These are phyloP conservation scores for Cherax destructor DNA, from an alignment of 1,140 invertebrate species.

Conservation along the genomic window DNA sequence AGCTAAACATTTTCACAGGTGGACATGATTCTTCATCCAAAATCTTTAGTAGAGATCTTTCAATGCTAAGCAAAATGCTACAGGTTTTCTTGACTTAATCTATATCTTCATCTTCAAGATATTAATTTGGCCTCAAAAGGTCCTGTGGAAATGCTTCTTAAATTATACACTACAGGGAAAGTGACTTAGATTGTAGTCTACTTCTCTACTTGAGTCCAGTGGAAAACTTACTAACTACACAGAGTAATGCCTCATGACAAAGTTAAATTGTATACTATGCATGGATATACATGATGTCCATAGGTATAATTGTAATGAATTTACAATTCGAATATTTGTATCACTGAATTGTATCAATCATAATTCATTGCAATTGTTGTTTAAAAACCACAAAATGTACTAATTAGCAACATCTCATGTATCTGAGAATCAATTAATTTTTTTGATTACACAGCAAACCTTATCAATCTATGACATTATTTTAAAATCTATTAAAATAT, in stretches of 20 bases:
- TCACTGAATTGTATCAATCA: neutral
- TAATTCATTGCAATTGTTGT: constrained; percentile 3
- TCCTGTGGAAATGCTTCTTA: constrained; percentile 64
- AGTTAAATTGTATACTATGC: neutral
- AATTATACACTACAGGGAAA: constrained; percentile 66
- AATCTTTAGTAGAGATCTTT: neutral
- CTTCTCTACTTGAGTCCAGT: constrained; percentile 8
- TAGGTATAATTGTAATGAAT: neutral
- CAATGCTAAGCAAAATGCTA: neutral
- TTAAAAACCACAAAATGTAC: neutral
- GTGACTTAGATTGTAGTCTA: constrained; percentile 68
- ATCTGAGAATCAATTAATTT: neutral
- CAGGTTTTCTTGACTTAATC: constrained; percentile 30
- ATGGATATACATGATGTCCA: neutral
- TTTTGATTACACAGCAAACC: constrained; percentile 1
- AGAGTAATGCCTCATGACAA: neutral
- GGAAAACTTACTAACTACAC: neutral
- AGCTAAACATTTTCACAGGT: constrained; percentile 47
- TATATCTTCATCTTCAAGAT: constrained; percentile 21
- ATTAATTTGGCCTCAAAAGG: constrained; percentile 42
- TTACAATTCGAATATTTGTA: neutral
- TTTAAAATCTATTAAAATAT: neutral
- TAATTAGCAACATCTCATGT: neutral
- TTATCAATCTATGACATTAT: neutral
- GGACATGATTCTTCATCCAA: neutral